phyloP scores from a whole-genome alignment of 2,888 invertebrate species.

The Amiota communis region DNA sequence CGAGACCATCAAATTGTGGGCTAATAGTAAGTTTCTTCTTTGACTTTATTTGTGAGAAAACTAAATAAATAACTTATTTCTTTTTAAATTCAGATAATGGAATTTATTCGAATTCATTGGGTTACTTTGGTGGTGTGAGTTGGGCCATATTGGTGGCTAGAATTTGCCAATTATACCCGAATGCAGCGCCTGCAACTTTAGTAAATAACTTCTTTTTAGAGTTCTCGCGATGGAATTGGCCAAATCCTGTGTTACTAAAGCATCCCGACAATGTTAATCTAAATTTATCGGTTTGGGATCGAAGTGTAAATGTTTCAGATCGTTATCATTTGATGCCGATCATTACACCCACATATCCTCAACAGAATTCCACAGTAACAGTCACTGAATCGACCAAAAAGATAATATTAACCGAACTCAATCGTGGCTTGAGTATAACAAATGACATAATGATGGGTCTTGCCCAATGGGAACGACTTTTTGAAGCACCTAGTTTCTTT shows the following conservation, averaged over 20 bases:
- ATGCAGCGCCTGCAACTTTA: slow-evolving; percentile 80
- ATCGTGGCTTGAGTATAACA: slow-evolving; percentile 79
- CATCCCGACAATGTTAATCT: slow-evolving; percentile 75
- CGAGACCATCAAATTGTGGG: slow-evolving; percentile 81
- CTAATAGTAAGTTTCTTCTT: slow-evolving; percentile 82
- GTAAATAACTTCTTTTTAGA: background rate
- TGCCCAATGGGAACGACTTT: slow-evolving; percentile 88
- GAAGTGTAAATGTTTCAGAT: slow-evolving; percentile 75
- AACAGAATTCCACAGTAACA: slow-evolving; percentile 98
- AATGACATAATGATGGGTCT: slow-evolving; percentile 87
- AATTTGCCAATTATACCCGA: slow-evolving; percentile 96
- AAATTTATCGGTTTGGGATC: slow-evolving; percentile 89
- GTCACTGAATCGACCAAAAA: slow-evolving; percentile 90
- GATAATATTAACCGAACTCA: slow-evolving; percentile 92
- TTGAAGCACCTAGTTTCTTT: slow-evolving; percentile 91
- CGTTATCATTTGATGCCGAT: slow-evolving; percentile 97
- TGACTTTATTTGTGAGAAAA: too few species aligned
- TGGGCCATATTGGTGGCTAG: slow-evolving; percentile 99
- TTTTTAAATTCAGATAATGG: slow-evolving; percentile 90
- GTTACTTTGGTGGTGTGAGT: slow-evolving; percentile 95
- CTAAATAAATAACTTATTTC: slow-evolving; percentile 35
- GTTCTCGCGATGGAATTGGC: background rate
- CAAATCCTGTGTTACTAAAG: background rate
- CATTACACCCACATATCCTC: slow-evolving; percentile 97
- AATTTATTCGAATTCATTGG: slow-evolving; percentile 95